Percentiles rank a stretch among this genome's conserved stretches.
Conservation (phyloP, 2,113 vertebrate genomes). For the Vicugna pacos region DNA sequence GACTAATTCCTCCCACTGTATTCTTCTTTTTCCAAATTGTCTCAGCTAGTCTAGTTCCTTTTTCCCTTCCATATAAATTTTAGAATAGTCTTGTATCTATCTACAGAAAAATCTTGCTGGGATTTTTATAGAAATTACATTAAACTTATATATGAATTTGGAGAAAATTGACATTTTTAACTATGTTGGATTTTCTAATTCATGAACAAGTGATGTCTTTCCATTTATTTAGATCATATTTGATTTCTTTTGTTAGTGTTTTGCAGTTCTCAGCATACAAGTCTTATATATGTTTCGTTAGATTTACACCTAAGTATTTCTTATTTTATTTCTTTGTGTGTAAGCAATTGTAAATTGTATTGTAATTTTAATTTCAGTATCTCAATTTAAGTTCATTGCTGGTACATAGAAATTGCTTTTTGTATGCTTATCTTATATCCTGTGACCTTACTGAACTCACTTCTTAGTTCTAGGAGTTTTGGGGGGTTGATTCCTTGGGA, state of each 20-base stretch:
- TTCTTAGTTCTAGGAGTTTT: neutral
- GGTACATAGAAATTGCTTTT: neutral
- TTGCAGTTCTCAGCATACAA: neutral
- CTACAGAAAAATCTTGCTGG: neutral
- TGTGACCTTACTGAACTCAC: neutral
- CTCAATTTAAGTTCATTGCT: neutral
- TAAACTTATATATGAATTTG: neutral
- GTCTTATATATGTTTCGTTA: neutral
- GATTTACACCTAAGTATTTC: neutral
- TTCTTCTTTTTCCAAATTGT: neutral
- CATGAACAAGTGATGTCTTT: neutral
- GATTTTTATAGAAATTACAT: conserved; percentile 26
- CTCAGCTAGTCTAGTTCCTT: neutral
- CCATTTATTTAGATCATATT: neutral
- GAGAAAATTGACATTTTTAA: neutral
- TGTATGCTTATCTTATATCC: neutral
- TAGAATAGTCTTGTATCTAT: neutral
- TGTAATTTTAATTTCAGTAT: neutral
- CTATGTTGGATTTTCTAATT: neutral
- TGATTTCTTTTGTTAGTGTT: neutral
- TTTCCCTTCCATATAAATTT: neutral
- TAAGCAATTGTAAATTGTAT: neutral
- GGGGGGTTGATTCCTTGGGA: neutral
- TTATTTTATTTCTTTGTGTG: neutral
- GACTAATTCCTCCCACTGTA: neutral